Base-by-base conservation (phyloP, 35 echinoderm and acorn worm genomes). In the Chiridota heheva region DNA sequence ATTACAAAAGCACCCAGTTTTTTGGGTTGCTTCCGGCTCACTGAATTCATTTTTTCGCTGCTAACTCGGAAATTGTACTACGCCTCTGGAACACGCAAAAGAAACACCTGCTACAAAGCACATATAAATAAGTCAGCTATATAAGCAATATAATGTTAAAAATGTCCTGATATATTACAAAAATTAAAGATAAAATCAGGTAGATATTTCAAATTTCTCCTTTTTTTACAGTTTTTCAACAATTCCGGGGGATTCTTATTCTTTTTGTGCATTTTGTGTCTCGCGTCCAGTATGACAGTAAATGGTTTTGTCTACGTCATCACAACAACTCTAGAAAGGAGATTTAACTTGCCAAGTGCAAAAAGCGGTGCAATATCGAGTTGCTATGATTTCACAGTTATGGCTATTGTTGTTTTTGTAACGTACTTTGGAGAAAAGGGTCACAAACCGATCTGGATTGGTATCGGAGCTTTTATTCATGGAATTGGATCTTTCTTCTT, bases 261-360 rank as follows among this genome's bases (percentile, higher is more conserved):
- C 42, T 91, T 91, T 59, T 58, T 91, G 1, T 85, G 77, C 34
- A 49, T 91, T 16, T 86, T 91, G 32, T 81, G 75, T 3, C 42
- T 91, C 31, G 82, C 89, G 18, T 82, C 85, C 44, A 81, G 89
- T 44, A 91, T 91, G 89, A 81, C 76, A 0, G 73, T 77, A 63
- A 91, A 91, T 36, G 89, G 89, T 0, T 84, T 91, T n/a, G 75
- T 91, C 16, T 85, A 91, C 53, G 89, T 91, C 10, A 82, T 86
- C 34, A 91, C 76, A 36, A 86, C 89, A 28, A 91, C 81, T 4
- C 74, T 91, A 34, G 89, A 91, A 42, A 60, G 74, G 34, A 60
- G 89, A 1, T 91, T 91, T 27, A 76, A 78, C 16, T 53, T 91
- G 16, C 72, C 89, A 20, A 91, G 89, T 70, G 67, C 82, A 1